Conservation (phyloP, 2,888 invertebrate species). For the Dicyrtomina minuta region DNA sequence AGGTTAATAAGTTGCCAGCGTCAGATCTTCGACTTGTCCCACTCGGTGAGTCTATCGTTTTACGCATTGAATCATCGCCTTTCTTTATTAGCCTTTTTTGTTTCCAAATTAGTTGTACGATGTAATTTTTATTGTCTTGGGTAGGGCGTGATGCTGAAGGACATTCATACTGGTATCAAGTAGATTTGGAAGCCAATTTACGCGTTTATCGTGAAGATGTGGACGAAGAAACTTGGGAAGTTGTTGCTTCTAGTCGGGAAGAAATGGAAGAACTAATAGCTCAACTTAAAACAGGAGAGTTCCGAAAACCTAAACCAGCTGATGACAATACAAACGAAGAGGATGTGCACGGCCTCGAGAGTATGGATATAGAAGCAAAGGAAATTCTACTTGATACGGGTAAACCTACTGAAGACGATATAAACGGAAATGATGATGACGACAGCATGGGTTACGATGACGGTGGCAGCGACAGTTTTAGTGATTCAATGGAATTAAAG, state of each 20-base stretch:
- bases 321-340: conserved; percentile 52
- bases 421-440: conserved; percentile 39
- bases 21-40: conserved; percentile 82
- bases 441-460: conserved; percentile 48
- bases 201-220: conserved; percentile 93
- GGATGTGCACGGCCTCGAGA: conserved; percentile 54
- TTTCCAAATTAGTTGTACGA: conserved; percentile 6
- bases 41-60: conserved; percentile 63
- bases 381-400: conserved; percentile 49
- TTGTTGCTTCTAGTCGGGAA: conserved; percentile 83
- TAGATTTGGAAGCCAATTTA: conserved; percentile 72
- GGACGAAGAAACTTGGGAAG: conserved; percentile 93
- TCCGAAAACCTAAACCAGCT: conserved; percentile 52
- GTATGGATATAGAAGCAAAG: conserved; percentile 51
- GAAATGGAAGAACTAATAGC: conserved; percentile 77
- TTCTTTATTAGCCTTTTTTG: not conserved
- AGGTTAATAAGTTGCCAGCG: conserved; percentile 75
- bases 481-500: conserved; percentile 10
- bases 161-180: conserved; percentile 89
- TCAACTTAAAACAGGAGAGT: conserved; percentile 60
- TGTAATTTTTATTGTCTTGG: not conserved
- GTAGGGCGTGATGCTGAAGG: conserved; percentile 80
- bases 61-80: not conserved
- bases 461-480: conserved; percentile 12
- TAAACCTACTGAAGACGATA: conserved; percentile 50